Conservation (phyloP, 2,888 invertebrate species). For the Oscheius sp. region DNA sequence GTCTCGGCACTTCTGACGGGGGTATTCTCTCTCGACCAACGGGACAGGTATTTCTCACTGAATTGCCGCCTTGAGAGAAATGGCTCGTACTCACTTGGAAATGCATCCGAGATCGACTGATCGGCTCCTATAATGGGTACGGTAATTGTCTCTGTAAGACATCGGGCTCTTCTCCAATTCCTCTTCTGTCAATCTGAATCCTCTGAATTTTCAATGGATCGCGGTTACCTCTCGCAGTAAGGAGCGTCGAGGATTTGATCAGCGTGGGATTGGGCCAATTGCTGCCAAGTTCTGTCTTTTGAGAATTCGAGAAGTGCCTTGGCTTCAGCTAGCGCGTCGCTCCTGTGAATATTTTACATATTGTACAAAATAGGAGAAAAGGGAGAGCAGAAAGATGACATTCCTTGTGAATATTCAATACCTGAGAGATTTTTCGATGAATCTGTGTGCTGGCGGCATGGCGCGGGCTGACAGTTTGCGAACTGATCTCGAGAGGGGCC, state of each 20-base stretch:
- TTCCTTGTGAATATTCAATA: not conserved
- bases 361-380: not conserved
- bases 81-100: slow-evolving; percentile 44
- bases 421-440: slow-evolving; percentile 35
- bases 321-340: slow-evolving; percentile 49
- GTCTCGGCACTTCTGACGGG: slow-evolving; percentile 64
- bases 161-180: slow-evolving; percentile 52
- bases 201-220: not conserved
- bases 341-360: slow-evolving; percentile 29
- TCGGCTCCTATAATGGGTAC: slow-evolving; percentile 45
- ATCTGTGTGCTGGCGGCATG: slow-evolving; percentile 33
- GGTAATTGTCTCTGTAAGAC: slow-evolving; percentile 51
- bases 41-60: slow-evolving; percentile 68
- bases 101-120: slow-evolving; percentile 55
- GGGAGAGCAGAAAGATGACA: not conserved
- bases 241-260: slow-evolving; percentile 47
- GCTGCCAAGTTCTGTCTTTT: slow-evolving; percentile 56
- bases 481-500: slow-evolving; percentile 30
- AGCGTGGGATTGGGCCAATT: slow-evolving; percentile 48
- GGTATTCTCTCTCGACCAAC: slow-evolving; percentile 73
- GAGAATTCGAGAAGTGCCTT: slow-evolving; percentile 55
- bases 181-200: slow-evolving; percentile 52
- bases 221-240: slow-evolving; percentile 53
- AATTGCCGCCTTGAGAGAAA: not conserved
- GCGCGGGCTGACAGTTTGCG: slow-evolving; percentile 36